Evolutionary conservation across 2,113 vertebrate genomes (phyloP).

Genomic region (Zosterops japonicus): DNA sequence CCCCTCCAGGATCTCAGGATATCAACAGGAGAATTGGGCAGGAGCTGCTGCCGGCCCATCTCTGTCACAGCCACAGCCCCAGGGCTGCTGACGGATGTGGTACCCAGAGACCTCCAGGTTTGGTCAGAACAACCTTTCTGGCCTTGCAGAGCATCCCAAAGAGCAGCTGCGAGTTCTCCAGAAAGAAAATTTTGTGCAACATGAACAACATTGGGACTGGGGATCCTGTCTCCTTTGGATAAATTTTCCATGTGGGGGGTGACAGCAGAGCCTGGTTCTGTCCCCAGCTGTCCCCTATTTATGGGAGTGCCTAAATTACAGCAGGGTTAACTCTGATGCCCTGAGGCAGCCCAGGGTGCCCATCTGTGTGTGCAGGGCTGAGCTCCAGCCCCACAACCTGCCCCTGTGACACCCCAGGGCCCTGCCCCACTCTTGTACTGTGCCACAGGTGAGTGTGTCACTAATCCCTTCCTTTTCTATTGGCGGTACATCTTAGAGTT

Average conservation of each 20-base stretch:
- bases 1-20: rapidly evolving
- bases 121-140: background rate
- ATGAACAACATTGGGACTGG: rapidly evolving
- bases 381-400: rapidly evolving
- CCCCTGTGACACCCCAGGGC: background rate
- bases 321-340: background rate
- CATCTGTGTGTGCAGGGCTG: background rate
- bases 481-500: rapidly evolving
- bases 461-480: background rate
- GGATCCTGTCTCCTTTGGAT: rapidly evolving
- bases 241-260: rapidly evolving
- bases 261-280: background rate
- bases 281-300: background rate
- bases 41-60: background rate
- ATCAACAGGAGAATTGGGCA: background rate
- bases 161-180: background rate
- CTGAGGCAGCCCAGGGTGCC: background rate
- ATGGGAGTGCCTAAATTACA: background rate
- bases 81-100: background rate
- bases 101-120: background rate
- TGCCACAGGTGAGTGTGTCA: rapidly evolving
- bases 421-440: rapidly evolving
- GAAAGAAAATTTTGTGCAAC: background rate
- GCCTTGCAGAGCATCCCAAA: background rate
- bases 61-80: rapidly evolving